Evolutionary conservation across 2,888 invertebrate species (phyloP).

Genomic region (Perithous albicinctus): DNA sequence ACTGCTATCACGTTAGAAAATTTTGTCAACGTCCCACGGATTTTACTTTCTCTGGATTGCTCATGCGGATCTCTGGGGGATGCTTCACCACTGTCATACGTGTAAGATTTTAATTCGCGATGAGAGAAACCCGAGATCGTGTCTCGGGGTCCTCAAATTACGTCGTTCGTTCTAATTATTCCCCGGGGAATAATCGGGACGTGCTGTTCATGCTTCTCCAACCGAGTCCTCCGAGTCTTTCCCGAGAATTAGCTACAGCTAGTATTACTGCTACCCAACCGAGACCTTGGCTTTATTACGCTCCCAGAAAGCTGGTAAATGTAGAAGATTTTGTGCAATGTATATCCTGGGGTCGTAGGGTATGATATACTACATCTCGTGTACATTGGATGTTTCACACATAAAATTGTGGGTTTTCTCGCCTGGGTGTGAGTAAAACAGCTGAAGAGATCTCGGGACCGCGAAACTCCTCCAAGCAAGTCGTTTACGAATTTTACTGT

Average conservation of each 20-base stretch:
- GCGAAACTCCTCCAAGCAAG: slow-evolving; percentile 6
- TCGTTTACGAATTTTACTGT: slow-evolving; percentile 38
- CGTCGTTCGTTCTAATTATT: slow-evolving; percentile 71
- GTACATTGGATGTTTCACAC: not conserved
- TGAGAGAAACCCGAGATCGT: slow-evolving; percentile 53
- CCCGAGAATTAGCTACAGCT: slow-evolving; percentile 8
- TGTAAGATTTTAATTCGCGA: slow-evolving; percentile 77
- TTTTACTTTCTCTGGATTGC: slow-evolving; percentile 32
- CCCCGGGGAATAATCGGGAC: slow-evolving; percentile 71
- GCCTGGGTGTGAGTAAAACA: not conserved
- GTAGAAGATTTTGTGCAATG: slow-evolving; percentile 37
- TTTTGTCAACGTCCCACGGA: slow-evolving; percentile 41
- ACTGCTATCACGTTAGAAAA: slow-evolving; percentile 33
- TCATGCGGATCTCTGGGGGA: slow-evolving; percentile 38
- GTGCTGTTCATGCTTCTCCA: slow-evolving; percentile 46
- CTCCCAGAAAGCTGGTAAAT: slow-evolving; percentile 5
- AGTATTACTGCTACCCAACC: slow-evolving; percentile 3
- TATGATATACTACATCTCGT: not conserved
- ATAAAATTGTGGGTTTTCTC: slow-evolving; percentile 8
- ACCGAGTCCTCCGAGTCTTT: slow-evolving; percentile 3
- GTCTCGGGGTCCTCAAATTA: slow-evolving; percentile 44
- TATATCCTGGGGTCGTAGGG: not conserved
- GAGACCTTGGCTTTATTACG: slow-evolving; percentile 14
- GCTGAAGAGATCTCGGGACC: slow-evolving; percentile 1
- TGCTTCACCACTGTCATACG: slow-evolving; percentile 60